Evolutionary conservation across 2,888 invertebrate genomes (phyloP), one percentile per base, ranked within the genome.

Genomic region (Volucella inflata): DNA sequence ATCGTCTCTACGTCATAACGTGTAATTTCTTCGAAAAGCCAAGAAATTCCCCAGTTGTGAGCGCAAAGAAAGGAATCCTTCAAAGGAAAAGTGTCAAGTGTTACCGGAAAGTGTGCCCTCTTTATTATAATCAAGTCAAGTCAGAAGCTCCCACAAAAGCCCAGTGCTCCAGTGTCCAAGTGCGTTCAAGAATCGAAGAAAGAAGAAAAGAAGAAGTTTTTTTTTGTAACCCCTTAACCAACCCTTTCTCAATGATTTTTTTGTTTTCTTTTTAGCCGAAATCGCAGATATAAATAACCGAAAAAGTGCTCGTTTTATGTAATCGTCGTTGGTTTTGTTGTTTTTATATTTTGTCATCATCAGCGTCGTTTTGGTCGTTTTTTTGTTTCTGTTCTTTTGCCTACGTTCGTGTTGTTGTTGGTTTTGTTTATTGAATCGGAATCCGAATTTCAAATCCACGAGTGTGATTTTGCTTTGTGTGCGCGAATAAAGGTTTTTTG

Each of bases 221-320:
- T 62, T 50, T 62, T 72, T 62, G 64, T 36, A 1, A 30, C 44
- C 48, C 40, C 16, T 50, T 46, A 48, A 53, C 16, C 64, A 55
- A 59, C 50, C 71, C 44, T 50, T 59, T 59, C 42, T 14, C 1
- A n/a, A 60, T 48, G 9, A 3, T 50, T 55, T 30, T 30, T 30
- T 68, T 48, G 30, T 14, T 42, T 75, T 42, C 40, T 36, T 64
- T 70, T 53, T 46, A 12, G 60, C 51, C 51, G 64, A 53, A 84
- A 80, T 77, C 80, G 48, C 60, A 62, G 71, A 72, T 85, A 80
- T 59, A 77, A 85, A 85, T 85, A 85, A 81, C 76, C 76, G 62
- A 81, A 81, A 76, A 78, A 85, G 72, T 81, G 72, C 67, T 57
- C 67, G 81, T 72, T 85, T 85, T 85, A 85, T 85, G 81, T 85